phyloP scores from a whole-genome alignment of 2,888 invertebrate species.

The Arrhopalites spinosus region DNA sequence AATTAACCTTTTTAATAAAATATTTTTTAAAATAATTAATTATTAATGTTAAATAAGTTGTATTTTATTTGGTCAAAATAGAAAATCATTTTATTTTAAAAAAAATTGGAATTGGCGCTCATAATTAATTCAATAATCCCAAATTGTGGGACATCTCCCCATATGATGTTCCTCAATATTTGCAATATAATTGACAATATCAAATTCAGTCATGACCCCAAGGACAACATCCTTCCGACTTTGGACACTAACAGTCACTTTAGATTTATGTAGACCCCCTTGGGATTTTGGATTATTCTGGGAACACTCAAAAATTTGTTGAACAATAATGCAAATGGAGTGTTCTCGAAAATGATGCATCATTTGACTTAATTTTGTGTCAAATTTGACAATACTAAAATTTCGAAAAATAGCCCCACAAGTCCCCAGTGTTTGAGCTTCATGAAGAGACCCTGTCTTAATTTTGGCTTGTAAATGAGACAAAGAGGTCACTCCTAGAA shows the following conservation, averaged over 20 bases:
- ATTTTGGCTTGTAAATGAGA: constrained; percentile 7
- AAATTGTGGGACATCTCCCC: not conserved
- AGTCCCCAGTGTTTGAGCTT: not conserved
- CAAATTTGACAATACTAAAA: constrained; percentile 3
- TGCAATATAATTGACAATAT: not conserved
- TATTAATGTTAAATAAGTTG: no score
- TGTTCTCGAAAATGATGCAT: not conserved
- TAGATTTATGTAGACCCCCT: no score
- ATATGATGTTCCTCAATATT: constrained; percentile 10
- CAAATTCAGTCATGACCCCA: not conserved
- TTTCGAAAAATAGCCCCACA: not conserved
- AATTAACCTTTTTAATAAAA: not conserved
- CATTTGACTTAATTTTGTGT: not conserved
- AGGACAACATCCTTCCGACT: constrained; percentile 1
- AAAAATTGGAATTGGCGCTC: no score
- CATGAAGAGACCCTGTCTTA: not conserved
- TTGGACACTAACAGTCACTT: not conserved
- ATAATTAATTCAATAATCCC: constrained; percentile 4
- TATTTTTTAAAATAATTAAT: no score
- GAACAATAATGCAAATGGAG: constrained; percentile 5
- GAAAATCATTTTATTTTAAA: no score
- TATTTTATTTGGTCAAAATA: no score
- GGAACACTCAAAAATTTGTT: not conserved
- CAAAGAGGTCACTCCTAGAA: not conserved
- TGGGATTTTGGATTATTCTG: not conserved